Base-by-base conservation (phyloP, 2,888 invertebrate genomes). In the Exephanes ischioxanthus region DNA sequence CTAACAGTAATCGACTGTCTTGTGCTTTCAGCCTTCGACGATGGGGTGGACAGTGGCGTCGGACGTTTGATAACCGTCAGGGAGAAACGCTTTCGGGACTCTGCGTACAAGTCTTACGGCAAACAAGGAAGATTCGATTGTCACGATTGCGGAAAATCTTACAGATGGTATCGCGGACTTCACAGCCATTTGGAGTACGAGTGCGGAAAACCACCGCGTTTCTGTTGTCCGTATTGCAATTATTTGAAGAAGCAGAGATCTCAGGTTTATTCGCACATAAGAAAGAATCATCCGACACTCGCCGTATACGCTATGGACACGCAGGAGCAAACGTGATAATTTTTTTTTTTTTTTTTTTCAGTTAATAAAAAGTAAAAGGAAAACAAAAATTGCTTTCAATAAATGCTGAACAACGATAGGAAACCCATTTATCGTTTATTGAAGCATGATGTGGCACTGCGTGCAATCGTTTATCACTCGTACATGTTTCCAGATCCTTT, bases 151-250 rank as follows among this genome's bases (percentile, higher is more conserved):
- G 79, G 79, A 6, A 87, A 79, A 71, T 48, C 67, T 33, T 87
- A 84, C 41, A 80, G 71, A 45, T 83, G 83, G 70, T 84, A 84
- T 77, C 75, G 83, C n/a, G 72, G 66, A 58, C 75, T 85, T 11
- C 53, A 68, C 76, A 80, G 88, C 67, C 92, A 92, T 81, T 87
- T 90, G 85, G 85, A 87, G 26, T 90, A 88, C 81, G 91, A 92
- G 83, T 93, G 92, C 58, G 92, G 93, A 48, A 91, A 92, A 82
- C 89, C 89, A 26, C 92, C 93, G 1, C 88, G 92, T 58, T 94
- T 93, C 85, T 89, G 88, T 55, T 94, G 94, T 71, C 90, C 90
- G 0, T 92, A 92, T 80, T 94, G 94, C 76, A 80, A 80, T 33
- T 91, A 91, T 75, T 88, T 88, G 14, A 86, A 89, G 11, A 92